phyloP scores from a whole-genome alignment of 2,113 vertebrate species.

The Delphinus delphis region DNA sequence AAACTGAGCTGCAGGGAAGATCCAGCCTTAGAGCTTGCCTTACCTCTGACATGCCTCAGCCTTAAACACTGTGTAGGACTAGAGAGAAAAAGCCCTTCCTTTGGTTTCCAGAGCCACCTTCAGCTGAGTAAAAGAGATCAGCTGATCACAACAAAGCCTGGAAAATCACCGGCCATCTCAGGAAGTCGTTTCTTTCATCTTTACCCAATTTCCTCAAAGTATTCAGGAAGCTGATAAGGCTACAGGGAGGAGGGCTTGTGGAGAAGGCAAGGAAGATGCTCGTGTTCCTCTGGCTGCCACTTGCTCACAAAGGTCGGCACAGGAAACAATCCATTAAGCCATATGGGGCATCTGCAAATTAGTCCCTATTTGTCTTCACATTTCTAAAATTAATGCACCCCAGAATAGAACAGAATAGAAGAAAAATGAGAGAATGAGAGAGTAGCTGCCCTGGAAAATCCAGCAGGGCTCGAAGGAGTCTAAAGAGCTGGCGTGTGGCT shows the following conservation, averaged over 20 bases:
- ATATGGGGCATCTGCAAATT: constrained; percentile 45
- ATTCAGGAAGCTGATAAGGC: background rate
- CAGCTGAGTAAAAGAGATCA: background rate
- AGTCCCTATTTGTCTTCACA: constrained; percentile 51
- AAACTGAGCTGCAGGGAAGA: background rate
- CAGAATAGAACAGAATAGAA: constrained; percentile 38
- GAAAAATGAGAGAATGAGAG: background rate
- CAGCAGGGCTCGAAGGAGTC: background rate
- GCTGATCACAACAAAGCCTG: background rate
- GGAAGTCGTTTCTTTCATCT: background rate
- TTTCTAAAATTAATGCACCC: constrained; percentile 55
- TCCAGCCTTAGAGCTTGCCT: accelerated
- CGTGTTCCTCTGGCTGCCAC: background rate
- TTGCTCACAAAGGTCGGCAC: constrained; percentile 44
- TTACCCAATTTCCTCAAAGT: constrained; percentile 24
- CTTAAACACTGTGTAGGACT: background rate
- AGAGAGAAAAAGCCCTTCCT: background rate
- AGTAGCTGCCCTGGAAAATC: background rate
- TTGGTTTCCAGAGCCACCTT: background rate
- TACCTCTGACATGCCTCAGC: background rate
- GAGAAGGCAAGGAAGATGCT: background rate
- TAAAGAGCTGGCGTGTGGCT: background rate
- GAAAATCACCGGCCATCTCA: background rate
- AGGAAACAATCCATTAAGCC: constrained; percentile 62
- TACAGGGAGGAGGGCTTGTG: accelerated